Conservation (phyloP, 2,113 vertebrate genomes). For the Propithecus coquereli region DNA sequence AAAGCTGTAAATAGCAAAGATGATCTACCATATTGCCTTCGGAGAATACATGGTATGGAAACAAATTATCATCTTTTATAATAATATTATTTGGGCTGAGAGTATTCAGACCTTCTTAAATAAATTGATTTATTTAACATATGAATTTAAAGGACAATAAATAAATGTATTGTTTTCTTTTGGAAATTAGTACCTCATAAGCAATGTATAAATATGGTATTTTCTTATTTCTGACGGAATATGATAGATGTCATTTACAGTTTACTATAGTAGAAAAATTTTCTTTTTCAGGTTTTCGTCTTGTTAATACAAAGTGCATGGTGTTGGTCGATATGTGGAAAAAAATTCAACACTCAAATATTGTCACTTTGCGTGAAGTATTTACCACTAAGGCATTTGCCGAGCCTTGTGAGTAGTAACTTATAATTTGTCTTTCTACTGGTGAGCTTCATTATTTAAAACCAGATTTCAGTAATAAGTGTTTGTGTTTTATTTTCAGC, state of each 20-base stretch:
- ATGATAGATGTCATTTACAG: background rate
- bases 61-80: conserved; percentile 20
- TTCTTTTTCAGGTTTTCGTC: conserved; percentile 91
- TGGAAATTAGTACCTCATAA: background rate
- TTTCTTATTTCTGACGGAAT: conserved; percentile 21
- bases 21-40: conserved; percentile 98
- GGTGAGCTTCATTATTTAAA: background rate
- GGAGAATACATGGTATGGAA: conserved; percentile 95
- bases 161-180: background rate
- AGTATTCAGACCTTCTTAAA: background rate
- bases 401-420: conserved; percentile 94
- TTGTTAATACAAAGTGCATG: conserved; percentile 99
- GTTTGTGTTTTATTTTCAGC: conserved; percentile 84
- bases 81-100: background rate
- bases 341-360: conserved; percentile 99
- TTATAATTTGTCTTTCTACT: background rate
- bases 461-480: conserved; percentile 54
- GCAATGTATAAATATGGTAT: background rate
- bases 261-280: conserved; percentile 6
- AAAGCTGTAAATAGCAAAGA: conserved; percentile 99
- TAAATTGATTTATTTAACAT: conserved; percentile 10
- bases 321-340: conserved; percentile 99
- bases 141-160: background rate
- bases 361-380: conserved; percentile 95
- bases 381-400: conserved; percentile 99